A percentile compares a stretch with the other conserved stretches of the same genome.
Evolutionary conservation across 2,113 vertebrate genomes (phyloP).

Genomic region (Uria lomvia): DNA sequence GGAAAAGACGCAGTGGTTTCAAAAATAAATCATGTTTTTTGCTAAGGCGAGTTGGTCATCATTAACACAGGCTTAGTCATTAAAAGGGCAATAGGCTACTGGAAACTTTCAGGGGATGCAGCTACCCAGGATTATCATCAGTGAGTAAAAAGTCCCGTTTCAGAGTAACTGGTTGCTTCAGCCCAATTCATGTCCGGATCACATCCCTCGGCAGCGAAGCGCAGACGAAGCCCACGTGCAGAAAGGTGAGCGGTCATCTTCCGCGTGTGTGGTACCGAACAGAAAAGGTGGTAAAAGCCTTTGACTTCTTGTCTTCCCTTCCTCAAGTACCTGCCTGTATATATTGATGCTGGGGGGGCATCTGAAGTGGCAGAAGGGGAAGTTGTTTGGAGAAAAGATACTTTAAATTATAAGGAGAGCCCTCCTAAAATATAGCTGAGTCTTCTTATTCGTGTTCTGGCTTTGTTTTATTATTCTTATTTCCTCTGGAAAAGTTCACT

Average conservation of each 20-base stretch:
- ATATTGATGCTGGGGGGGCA: not conserved
- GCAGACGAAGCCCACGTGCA: not conserved
- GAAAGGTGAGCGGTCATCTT: not conserved
- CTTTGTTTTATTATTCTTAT: not conserved
- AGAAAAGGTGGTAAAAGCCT: not conserved
- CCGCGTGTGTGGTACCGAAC: rapidly evolving
- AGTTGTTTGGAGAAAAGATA: not conserved
- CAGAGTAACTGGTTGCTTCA: not conserved
- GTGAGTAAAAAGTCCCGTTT: not conserved
- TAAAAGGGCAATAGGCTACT: not conserved
- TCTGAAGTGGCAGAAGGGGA: not conserved
- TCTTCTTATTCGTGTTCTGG: not conserved
- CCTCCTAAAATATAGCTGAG: not conserved
- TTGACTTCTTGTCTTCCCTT: not conserved
- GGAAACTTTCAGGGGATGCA: not conserved
- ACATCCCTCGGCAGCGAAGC: not conserved
- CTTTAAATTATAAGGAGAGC: not conserved
- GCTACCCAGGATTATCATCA: not conserved
- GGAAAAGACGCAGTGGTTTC: not conserved
- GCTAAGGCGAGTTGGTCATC: not conserved
- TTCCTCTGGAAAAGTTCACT: slow-evolving; percentile 37
- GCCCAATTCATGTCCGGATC: not conserved
- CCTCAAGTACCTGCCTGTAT: not conserved
- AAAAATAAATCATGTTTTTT: not conserved
- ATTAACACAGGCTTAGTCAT: not conserved